phyloP scores from a whole-genome alignment of 1,140 invertebrate genomes.

The Pentalonia nigronervosa region DNA sequence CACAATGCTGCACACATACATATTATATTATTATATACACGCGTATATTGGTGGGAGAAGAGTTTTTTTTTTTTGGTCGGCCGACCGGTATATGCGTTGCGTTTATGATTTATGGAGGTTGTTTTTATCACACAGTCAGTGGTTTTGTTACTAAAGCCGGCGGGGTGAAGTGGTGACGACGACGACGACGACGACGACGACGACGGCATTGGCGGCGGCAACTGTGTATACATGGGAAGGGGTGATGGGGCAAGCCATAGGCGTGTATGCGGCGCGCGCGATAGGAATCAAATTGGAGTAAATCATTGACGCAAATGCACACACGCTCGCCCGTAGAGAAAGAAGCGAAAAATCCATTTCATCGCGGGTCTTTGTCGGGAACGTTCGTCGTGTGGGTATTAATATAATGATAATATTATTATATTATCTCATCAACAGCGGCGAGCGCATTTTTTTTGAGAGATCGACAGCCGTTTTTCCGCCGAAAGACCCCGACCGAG shows the following conservation, averaged over 20 bases:
- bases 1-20: not conserved
- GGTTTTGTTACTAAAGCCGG: conserved; percentile 47
- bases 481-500: not conserved
- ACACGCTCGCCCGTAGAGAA: not conserved
- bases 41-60: conserved; percentile 41
- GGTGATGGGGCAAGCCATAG: not conserved
- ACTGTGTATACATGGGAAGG: not conserved
- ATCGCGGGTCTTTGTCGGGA: conserved; percentile 21
- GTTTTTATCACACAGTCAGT: conserved; percentile 56
- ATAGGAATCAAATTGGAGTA: conserved; percentile 56
- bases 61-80: conserved; percentile 44
- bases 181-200: not conserved
- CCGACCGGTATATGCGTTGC: conserved; percentile 21
- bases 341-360: conserved; percentile 19
- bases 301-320: conserved; percentile 39
- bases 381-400: not conserved
- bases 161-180: not conserved
- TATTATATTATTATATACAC: not conserved
- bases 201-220: not conserved
- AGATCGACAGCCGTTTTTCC: not conserved
- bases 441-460: not conserved
- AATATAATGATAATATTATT: not conserved
- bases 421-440: not conserved
- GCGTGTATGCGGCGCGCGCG: not conserved
- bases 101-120: conserved; percentile 55